These are phyloP conservation scores for Pollimyrus isidori DNA, from an alignment of 2,113 vertebrate species.

Conservation along the genomic window DNA sequence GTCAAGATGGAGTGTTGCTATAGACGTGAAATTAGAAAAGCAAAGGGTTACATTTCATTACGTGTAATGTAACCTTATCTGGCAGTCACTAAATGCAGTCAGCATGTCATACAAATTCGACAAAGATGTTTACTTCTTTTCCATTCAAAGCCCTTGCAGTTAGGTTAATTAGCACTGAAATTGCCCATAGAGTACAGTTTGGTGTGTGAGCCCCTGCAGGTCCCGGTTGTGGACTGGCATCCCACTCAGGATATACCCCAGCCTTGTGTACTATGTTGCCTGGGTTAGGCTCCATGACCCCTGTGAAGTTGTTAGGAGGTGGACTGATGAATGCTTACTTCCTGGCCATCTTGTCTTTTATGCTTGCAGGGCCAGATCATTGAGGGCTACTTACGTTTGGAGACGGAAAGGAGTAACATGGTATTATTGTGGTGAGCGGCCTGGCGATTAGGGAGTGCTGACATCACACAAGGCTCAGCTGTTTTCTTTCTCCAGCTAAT, in stretches of 20 bases:
- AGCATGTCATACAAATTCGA: not conserved
- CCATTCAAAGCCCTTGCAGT: not conserved
- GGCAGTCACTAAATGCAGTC: not conserved
- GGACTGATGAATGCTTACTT: slow-evolving; percentile 5
- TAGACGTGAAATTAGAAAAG: not conserved
- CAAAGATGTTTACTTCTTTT: not conserved
- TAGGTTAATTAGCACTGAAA: not conserved
- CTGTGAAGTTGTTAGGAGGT: not conserved
- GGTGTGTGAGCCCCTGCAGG: not conserved
- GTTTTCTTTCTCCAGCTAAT: slow-evolving; percentile 59
- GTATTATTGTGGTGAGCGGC: slow-evolving; percentile 29
- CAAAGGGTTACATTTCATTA: not conserved
- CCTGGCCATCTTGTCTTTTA: slow-evolving; percentile 32
- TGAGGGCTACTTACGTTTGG: slow-evolving; percentile 34
- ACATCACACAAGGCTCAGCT: slow-evolving; percentile 55
- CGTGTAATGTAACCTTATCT: not conserved
- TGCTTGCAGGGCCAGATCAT: slow-evolving; percentile 47
- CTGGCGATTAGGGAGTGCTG: slow-evolving; percentile 56
- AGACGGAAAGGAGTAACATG: slow-evolving; percentile 22
- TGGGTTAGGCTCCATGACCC: not conserved
- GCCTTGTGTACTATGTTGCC: not conserved
- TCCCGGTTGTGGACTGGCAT: not conserved
- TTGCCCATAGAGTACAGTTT: not conserved
- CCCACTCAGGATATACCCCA: not conserved
- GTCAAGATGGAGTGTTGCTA: not conserved